Percentiles rank a stretch among this genome's conserved stretches.
These are phyloP conservation scores for Leptinotarsa texana DNA, from an alignment of 1,140 invertebrate species.

Conservation along the genomic window DNA sequence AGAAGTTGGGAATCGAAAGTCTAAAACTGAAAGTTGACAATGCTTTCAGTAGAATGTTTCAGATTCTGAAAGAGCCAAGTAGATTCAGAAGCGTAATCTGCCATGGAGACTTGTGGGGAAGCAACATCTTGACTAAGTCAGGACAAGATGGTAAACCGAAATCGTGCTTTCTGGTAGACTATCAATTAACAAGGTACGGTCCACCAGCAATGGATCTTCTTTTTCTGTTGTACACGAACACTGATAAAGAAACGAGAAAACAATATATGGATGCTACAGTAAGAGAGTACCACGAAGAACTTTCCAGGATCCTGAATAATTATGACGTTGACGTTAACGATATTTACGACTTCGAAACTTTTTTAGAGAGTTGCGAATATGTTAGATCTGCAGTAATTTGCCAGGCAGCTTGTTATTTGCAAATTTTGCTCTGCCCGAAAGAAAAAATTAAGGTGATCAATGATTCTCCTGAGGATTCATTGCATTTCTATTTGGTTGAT, in stretches of 20 bases:
- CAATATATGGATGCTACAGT: conserved; percentile 19
- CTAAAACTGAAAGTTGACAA: conserved; percentile 19
- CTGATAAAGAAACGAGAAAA: conserved; percentile 52
- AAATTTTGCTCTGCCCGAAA: conserved; percentile 4
- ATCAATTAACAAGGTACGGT: conserved; percentile 64
- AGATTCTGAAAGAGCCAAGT: conserved; percentile 57
- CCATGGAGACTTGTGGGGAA: conserved; percentile 67
- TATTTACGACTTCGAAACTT: conserved; percentile 12
- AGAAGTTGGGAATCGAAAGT: conserved; percentile 13
- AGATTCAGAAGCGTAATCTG: conserved; percentile 61
- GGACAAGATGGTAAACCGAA: conserved; percentile 38
- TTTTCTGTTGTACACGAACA: conserved; percentile 59
- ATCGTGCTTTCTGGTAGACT: conserved; percentile 64
- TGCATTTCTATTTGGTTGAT: background rate
- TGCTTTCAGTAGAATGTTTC: conserved; percentile 50
- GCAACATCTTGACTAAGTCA: conserved; percentile 67
- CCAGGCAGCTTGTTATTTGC: background rate
- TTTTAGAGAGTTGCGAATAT: background rate
- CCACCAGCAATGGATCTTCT: conserved; percentile 60
- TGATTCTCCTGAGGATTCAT: background rate
- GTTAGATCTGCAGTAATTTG: conserved; percentile 1
- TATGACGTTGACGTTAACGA: conserved; percentile 14
- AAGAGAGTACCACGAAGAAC: conserved; percentile 22
- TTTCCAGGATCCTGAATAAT: conserved; percentile 13
- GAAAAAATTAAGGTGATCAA: background rate